phyloP scores from a whole-genome alignment of 2,797 vertebrate genomes.

The Takifugu rubripes region DNA sequence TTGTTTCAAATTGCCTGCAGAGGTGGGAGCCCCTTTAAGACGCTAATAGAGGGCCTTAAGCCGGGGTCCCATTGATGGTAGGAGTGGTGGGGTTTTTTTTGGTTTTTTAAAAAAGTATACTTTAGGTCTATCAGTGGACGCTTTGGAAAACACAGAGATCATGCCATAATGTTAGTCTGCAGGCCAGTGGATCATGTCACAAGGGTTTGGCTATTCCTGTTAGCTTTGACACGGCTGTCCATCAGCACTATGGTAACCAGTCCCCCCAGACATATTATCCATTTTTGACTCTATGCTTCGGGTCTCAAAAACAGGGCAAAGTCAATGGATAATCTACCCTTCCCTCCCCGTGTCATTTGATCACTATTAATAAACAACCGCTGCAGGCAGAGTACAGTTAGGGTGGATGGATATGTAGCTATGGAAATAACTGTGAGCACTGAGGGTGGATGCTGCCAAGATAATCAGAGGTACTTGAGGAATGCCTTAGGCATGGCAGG shows the following conservation, averaged over 20 bases:
- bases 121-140: constrained; percentile 36
- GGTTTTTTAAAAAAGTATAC: constrained; percentile 8
- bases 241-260: constrained; percentile 49
- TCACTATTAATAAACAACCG: constrained; percentile 62
- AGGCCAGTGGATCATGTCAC: constrained; percentile 40
- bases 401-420: constrained; percentile 54
- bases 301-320: constrained; percentile 24
- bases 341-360: constrained; percentile 53
- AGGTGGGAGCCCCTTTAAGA: constrained; percentile 23
- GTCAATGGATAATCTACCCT: constrained; percentile 52
- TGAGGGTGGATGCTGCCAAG: constrained; percentile 58
- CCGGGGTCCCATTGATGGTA: not conserved
- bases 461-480: constrained; percentile 61
- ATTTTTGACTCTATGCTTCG: constrained; percentile 34
- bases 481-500: constrained; percentile 51
- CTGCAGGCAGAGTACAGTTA: constrained; percentile 35
- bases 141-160: not conserved
- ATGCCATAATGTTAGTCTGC: constrained; percentile 35
- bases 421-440: constrained; percentile 53
- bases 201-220: constrained; percentile 58
- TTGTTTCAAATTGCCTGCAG: constrained; percentile 59
- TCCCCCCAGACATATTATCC: constrained; percentile 21
- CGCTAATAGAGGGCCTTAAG: constrained; percentile 40
- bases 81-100: constrained; percentile 5
- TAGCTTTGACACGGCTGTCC: constrained; percentile 50